Base-by-base conservation (phyloP, 2,888 invertebrate species). In the Cryptophagus acutangulus region DNA sequence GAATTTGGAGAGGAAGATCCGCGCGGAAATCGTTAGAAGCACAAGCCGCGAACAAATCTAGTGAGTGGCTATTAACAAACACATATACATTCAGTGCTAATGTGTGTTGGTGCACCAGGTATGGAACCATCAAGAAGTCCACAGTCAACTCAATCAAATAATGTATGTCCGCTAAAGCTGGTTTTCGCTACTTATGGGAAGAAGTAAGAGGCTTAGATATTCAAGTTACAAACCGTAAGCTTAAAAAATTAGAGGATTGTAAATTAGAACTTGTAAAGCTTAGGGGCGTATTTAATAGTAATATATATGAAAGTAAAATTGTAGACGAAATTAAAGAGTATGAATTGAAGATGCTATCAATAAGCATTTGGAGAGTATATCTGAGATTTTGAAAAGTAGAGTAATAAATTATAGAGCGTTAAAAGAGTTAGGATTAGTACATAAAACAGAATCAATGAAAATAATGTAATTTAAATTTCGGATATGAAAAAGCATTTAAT, bases 201-300 rank as follows among this genome's bases (percentile, higher is more conserved):
- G 36, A 36, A 15, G n/a, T 36, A 9, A 36, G 16, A 13, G 28
- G n/a, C n/a, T n/a, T n/a, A n/a, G n/a, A n/a, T n/a, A n/a, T n/a
- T n/a, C n/a, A 29, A 10, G 16, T 8, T 5, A 26, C 8, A 6
- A 10, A 36, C 4, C 6, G 10, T 8, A 36, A 36, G 14, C 5
- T 30, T 6, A 29, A n/a, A 5, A 30, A 36, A n/a, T 8, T 36
- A 30, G 28, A 26, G 6, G n/a, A 10, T 5, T 10, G 26, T n/a
- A 16, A 36, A 29, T 8, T 9, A 29, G 26, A 36, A 36, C 30
- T 31, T 29, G 5, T 30, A 12, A 10, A 26, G n/a, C 9, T 30
- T n/a, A 26, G 28, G 14, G 28, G n/a, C 8, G 13, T 5, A 15
- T 36, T 36, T 36, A 36, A 36, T 30, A 30, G 29, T 31, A 16